phyloP scores from a whole-genome alignment of 2,113 vertebrate species.

The Tympanuchus pallidicinctus region DNA sequence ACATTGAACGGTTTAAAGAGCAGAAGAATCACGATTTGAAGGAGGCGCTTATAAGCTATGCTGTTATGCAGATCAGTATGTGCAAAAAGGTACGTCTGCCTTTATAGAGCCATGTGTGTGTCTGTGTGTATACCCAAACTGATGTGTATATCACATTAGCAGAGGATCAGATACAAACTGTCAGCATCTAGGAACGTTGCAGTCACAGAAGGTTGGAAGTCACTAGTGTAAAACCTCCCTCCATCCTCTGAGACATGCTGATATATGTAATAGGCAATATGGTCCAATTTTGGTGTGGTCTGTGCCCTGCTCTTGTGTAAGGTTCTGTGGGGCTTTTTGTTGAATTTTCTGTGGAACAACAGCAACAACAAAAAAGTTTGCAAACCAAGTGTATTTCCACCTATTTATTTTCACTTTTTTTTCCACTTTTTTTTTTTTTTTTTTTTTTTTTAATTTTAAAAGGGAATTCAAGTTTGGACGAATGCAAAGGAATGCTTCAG shows the following conservation, averaged over 20 bases:
- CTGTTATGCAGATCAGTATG: slow-evolving; percentile 98
- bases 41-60: slow-evolving; percentile 95
- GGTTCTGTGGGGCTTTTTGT: neutral
- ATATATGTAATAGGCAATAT: neutral
- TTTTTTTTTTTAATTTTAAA: slow-evolving; percentile 23
- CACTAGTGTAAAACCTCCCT: neutral
- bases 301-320: neutral
- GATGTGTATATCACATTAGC: neutral
- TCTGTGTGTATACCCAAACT: neutral
- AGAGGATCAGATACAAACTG: neutral
- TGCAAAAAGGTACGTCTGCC: slow-evolving; percentile 91
- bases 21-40: slow-evolving; percentile 94
- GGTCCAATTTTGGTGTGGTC: neutral
- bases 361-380: neutral
- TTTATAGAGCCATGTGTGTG: too few species aligned
- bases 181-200: neutral
- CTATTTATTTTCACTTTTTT: neutral
- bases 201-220: slow-evolving; percentile 4
- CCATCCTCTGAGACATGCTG: neutral
- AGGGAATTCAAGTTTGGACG: slow-evolving; percentile 97
- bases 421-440: neutral
- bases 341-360: neutral
- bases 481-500: slow-evolving; percentile 97
- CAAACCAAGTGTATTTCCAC: neutral
- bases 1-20: slow-evolving; percentile 94